Conservation (phyloP, 2,113 vertebrate species). For the Passer montanus region DNA sequence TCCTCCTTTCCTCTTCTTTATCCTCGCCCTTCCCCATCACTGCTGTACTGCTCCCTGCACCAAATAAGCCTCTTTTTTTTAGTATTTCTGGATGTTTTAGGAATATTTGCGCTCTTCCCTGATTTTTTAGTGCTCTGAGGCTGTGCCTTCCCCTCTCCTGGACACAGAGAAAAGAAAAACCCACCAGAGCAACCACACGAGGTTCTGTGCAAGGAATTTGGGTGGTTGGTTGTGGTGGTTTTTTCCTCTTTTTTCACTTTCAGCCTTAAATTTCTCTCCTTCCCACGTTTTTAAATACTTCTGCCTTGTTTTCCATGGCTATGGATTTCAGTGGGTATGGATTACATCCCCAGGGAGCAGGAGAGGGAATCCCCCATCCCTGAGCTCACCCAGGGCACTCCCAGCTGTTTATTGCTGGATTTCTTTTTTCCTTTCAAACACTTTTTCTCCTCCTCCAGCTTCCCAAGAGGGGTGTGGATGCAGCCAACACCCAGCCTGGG, state of each 20-base stretch:
- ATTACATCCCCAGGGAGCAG: neutral
- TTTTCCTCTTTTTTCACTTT: neutral
- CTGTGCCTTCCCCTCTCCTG: neutral
- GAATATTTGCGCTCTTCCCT: neutral
- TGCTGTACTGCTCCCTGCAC: neutral
- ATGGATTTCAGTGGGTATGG: fast-evolving
- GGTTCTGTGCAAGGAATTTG: neutral
- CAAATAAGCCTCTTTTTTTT: neutral
- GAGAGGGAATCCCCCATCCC: neutral
- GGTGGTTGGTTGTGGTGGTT: fast-evolving
- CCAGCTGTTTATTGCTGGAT: neutral
- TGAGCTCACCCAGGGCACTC: neutral
- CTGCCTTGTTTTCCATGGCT: neutral
- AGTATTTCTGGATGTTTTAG: neutral
- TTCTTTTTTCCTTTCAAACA: neutral
- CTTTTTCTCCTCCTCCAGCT: neutral
- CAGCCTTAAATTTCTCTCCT: neutral
- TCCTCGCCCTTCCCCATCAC: neutral
- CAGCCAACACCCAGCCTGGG: neutral
- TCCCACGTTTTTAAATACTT: neutral
- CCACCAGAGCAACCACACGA: neutral
- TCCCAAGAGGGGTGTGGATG: neutral
- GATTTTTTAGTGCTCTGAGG: no score
- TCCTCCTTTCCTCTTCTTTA: neutral
- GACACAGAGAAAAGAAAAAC: neutral